Conservation (phyloP, 2,888 invertebrate species). For the Eubasilissa splendida region DNA sequence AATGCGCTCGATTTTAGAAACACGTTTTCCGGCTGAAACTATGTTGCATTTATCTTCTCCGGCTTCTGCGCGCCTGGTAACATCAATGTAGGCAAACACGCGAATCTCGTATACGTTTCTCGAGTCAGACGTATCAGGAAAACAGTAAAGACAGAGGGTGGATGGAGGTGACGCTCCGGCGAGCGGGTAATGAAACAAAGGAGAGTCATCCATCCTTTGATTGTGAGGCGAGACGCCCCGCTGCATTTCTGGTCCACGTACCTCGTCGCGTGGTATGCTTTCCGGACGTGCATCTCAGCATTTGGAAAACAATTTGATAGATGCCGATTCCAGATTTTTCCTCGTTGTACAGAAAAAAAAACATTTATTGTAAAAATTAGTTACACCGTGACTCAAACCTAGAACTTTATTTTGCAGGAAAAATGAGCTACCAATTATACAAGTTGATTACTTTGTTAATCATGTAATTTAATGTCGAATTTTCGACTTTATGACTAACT, state of each 20-base stretch:
- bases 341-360: neutral
- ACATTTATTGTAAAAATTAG: no score
- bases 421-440: no score
- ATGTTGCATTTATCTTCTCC: conserved; percentile 17
- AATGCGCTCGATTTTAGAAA: conserved; percentile 1
- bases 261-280: conserved; percentile 1
- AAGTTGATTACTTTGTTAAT: no score
- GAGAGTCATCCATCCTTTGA: conserved; percentile 43
- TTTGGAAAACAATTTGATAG: conserved; percentile 25
- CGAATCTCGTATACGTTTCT: conserved; percentile 13
- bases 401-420: no score
- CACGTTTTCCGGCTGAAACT: neutral
- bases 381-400: no score
- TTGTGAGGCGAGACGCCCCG: conserved; percentile 35
- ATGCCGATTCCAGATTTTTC: conserved; percentile 19
- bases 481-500: no score
- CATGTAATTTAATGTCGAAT: no score
- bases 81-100: neutral
- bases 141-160: conserved; percentile 12
- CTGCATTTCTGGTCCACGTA: conserved; percentile 10
- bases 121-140: conserved; percentile 28
- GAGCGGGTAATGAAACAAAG: conserved; percentile 46
- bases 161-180: conserved; percentile 28
- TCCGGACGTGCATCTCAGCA: neutral
- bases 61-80: neutral